Percentiles rank a stretch among this genome's conserved stretches.
Evolutionary conservation across 2,888 invertebrate genomes (phyloP).

Genomic region (Scaptomyza flava): DNA sequence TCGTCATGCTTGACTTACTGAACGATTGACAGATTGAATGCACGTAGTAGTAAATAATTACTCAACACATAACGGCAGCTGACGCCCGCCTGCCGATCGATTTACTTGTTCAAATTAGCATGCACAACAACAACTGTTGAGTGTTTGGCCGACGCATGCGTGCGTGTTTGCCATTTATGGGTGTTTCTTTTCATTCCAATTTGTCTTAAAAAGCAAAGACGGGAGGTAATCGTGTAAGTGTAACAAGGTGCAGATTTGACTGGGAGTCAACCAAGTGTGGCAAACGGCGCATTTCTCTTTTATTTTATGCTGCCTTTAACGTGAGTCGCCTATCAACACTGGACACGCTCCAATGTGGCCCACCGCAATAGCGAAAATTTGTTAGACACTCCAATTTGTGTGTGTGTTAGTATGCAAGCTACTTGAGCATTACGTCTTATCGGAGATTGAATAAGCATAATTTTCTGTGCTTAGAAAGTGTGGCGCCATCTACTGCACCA

Average conservation of each 20-base stretch:
- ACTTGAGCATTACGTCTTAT: slow-evolving; percentile 75
- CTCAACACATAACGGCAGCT: slow-evolving; percentile 54
- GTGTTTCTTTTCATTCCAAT: slow-evolving; percentile 23
- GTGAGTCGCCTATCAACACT: slow-evolving; percentile 68
- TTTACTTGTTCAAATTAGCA: slow-evolving; percentile 65
- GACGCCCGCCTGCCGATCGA: slow-evolving; percentile 40
- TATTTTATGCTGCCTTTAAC: slow-evolving; percentile 55
- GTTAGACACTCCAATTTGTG: slow-evolving; percentile 53
- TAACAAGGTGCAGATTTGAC: slow-evolving; percentile 25
- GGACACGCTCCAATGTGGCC: slow-evolving; percentile 75
- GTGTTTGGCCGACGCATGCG: slow-evolving; percentile 37
- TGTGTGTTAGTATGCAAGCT: slow-evolving; percentile 38
- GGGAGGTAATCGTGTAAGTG: slow-evolving; percentile 52
- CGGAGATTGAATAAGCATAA: slow-evolving; percentile 69
- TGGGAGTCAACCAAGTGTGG: slow-evolving; percentile 67
- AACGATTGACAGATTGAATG: slow-evolving; percentile 56
- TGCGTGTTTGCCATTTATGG: slow-evolving; percentile 55
- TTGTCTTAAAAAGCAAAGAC: slow-evolving; percentile 65
- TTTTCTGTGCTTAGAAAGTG: slow-evolving; percentile 64
- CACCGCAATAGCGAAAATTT: slow-evolving; percentile 52
- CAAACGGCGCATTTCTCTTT: slow-evolving; percentile 69
- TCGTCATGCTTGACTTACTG: slow-evolving; percentile 52
- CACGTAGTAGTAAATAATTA: slow-evolving; percentile 65
- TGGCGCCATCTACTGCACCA: slow-evolving; percentile 42
- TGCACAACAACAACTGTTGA: slow-evolving; percentile 41